Base-by-base conservation (phyloP, 1,140 invertebrate genomes). In the Samia ricini region DNA sequence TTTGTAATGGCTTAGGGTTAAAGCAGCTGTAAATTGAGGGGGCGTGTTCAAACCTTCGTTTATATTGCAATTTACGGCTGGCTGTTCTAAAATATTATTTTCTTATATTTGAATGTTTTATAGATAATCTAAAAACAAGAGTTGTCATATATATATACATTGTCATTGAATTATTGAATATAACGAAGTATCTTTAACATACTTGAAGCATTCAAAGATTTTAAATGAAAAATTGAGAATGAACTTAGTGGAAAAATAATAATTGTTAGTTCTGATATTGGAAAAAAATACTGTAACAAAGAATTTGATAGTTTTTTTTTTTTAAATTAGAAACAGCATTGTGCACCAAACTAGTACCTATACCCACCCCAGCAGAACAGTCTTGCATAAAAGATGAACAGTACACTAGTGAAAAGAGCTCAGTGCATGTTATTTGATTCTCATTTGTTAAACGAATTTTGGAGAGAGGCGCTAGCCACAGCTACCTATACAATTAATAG, bases 281-380 rank as follows among this genome's bases (percentile, higher is more conserved):
- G 71, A 12, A 65, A 29, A 54, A 63, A 69, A 33, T 71, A 71
- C 18, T 61, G 51, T 19, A 71, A 71, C 26, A 71, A 29, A 52
- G 23, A 62, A 2, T 69, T 74, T 61, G 55, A 66, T 56, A 56
- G 48, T 36, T 74, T 56, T 48, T 61, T 74, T n/a, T n/a, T n/a
- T n/a, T n/a, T n/a, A n/a, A 21, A 57, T 1, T 2, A 56, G 23
- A 12, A 21, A 63, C 65, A 69, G 66, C 0, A 69, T 74, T 15
- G 12, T 48, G 18, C 72, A 74, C 33, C 69, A 74, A 48, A 71
- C 69, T 0, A 61, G 48, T 19, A 61, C 36, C 66, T 69, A 10
- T 69, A 71, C 20, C 50, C 69, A n/a, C 69, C 66, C 4, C 56
- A 71, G 54, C 72, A 74, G 19, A 71, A 74, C 59, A 68, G 72